These are phyloP conservation scores for Leptinotarsa rubiginosa DNA, from an alignment of 2,888 invertebrate species.

Conservation along the genomic window DNA sequence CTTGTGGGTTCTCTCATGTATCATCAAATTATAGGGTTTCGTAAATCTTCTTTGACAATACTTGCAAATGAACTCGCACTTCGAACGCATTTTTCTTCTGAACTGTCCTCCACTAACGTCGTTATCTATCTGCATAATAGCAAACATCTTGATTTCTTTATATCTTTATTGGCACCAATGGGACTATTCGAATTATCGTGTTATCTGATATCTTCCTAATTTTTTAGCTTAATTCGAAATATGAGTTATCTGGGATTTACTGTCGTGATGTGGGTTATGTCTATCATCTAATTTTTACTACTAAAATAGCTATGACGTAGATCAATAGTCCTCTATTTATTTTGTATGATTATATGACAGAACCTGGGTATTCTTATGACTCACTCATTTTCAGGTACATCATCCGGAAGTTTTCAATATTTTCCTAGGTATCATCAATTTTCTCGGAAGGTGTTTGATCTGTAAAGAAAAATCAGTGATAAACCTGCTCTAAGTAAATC, in stretches of 20 bases:
- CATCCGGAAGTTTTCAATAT: background rate
- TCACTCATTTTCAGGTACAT: constrained; percentile 5
- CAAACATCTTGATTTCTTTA: constrained; percentile 78
- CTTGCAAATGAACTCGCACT: constrained; percentile 98
- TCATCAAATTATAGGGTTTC: constrained; percentile 98
- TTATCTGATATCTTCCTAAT: constrained; percentile 19
- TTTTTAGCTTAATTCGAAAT: constrained; percentile 30
- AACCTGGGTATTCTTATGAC: constrained; percentile 1
- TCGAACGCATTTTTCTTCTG: constrained; percentile 89
- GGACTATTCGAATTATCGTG: constrained; percentile 14
- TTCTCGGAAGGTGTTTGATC: constrained; percentile 5
- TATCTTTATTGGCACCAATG: constrained; percentile 35
- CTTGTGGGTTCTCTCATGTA: constrained; percentile 98
- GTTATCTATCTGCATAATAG: constrained; percentile 90
- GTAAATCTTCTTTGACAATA: constrained; percentile 98
- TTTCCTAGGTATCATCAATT: constrained; percentile 1
- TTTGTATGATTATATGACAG: background rate
- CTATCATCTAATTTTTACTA: constrained; percentile 11
- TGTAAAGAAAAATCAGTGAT: background rate
- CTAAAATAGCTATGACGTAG: background rate
- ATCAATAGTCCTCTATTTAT: constrained; percentile 5
- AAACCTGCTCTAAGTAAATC: no score
- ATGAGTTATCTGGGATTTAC: constrained; percentile 35
- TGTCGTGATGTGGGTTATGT: constrained; percentile 31
- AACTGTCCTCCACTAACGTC: constrained; percentile 88